Conservation (phyloP, 2,113 vertebrate genomes). For the Pristiophorus japonicus region DNA sequence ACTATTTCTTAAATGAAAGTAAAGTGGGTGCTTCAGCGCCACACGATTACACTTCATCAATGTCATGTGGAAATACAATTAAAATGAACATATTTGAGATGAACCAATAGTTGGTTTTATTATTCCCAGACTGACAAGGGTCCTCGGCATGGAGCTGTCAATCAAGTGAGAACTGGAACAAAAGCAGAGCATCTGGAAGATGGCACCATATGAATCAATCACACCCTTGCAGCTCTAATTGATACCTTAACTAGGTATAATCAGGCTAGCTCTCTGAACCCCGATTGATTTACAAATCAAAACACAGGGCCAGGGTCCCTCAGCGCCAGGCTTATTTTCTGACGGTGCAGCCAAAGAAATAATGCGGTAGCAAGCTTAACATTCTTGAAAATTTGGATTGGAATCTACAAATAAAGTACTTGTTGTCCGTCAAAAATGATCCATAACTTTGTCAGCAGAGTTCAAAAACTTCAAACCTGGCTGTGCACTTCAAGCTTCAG, state of each 20-base stretch:
- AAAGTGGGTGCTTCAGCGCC: not conserved
- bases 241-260: not conserved
- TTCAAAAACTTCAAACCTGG: not conserved
- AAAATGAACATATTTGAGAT: not conserved
- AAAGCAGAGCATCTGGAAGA: not conserved
- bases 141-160: not conserved
- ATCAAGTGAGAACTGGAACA: not conserved
- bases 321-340: not conserved
- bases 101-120: not conserved
- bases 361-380: not conserved
- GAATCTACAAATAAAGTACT: not conserved
- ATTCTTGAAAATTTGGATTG: not conserved
- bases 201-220: not conserved
- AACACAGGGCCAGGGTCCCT: no score
- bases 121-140: not conserved
- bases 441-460: not conserved
- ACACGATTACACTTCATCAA: not conserved
- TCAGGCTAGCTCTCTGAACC: no score
- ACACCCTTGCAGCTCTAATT: not conserved
- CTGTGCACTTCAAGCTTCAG: not conserved
- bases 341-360: not conserved
- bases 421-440: not conserved
- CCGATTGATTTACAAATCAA: not conserved
- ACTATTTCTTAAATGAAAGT: not conserved
- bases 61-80: not conserved